phyloP scores from a whole-genome alignment of 2,797 vertebrate genomes.

The Acestrorhynchus altus region DNA sequence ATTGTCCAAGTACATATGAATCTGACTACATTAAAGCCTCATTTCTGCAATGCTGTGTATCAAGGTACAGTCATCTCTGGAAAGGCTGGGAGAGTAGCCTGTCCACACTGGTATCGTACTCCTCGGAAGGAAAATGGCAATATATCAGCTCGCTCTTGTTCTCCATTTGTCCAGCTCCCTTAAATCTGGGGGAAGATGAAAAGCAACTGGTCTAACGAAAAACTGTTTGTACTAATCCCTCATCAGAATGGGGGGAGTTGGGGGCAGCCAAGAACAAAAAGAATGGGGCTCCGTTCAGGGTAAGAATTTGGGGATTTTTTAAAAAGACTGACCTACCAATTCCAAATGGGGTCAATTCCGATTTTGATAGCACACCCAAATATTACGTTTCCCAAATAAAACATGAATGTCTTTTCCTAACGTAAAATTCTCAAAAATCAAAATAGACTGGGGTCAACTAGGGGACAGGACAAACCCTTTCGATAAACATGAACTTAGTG shows the following conservation, averaged over 20 bases:
- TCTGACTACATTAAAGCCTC: neutral
- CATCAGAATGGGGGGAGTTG: neutral
- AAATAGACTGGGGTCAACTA: too few species aligned
- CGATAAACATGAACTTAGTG: too few species aligned
- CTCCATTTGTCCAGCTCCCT: neutral
- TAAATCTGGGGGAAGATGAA: neutral
- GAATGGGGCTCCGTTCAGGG: neutral
- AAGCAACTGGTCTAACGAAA: neutral
- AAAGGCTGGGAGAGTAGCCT: neutral
- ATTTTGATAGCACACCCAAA: too few species aligned
- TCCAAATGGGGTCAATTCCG: too few species aligned
- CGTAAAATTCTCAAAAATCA: too few species aligned
- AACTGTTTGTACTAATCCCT: conserved; percentile 24
- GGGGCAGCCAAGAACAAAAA: conserved; percentile 14
- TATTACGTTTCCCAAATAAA: too few species aligned
- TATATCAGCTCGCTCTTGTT: neutral
- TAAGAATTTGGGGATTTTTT: neutral
- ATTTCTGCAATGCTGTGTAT: neutral
- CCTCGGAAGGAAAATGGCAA: neutral
- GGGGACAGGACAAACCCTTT: too few species aligned
- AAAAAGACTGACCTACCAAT: neutral
- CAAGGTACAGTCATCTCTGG: neutral
- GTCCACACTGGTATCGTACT: neutral
- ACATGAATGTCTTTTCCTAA: too few species aligned
- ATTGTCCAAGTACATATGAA: too few species aligned